phyloP scores from a whole-genome alignment of 2,888 invertebrate genomes.

The Hanleya hanleyi region DNA sequence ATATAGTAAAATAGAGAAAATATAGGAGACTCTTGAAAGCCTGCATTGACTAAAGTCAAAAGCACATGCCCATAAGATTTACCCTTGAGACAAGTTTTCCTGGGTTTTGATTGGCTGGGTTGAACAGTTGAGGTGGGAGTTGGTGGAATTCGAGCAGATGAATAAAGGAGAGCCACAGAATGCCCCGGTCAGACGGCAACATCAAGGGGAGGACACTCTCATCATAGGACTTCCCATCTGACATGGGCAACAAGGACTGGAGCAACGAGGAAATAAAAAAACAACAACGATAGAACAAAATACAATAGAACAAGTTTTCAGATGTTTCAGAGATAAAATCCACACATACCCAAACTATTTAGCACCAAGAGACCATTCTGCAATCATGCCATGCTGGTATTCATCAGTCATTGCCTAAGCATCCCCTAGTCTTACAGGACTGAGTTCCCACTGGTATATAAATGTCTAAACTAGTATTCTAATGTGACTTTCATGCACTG shows the following conservation, averaged over 20 bases:
- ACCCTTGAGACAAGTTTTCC: constrained; percentile 64
- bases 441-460: too few species aligned
- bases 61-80: too few species aligned
- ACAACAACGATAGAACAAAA: neutral
- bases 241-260: neutral
- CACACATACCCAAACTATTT: too few species aligned
- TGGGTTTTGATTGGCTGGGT: constrained; percentile 48
- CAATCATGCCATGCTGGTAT: too few species aligned
- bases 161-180: constrained; percentile 65
- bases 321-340: neutral
- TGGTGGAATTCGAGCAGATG: constrained; percentile 60
- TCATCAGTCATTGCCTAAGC: too few species aligned
- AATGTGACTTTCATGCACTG: too few species aligned
- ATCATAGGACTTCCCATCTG: neutral
- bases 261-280: neutral
- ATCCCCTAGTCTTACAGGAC: too few species aligned
- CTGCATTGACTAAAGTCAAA: too few species aligned
- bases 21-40: too few species aligned
- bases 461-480: too few species aligned
- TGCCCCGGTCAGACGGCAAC: constrained; percentile 40
- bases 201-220: neutral
- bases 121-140: constrained; percentile 58
- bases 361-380: too few species aligned
- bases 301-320: neutral
- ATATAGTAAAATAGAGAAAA: too few species aligned